A percentile compares a stretch with the other conserved stretches of the same genome.
Conservation (phyloP, 2,797 vertebrate genomes). For the Gephyroberyx darwinii region DNA sequence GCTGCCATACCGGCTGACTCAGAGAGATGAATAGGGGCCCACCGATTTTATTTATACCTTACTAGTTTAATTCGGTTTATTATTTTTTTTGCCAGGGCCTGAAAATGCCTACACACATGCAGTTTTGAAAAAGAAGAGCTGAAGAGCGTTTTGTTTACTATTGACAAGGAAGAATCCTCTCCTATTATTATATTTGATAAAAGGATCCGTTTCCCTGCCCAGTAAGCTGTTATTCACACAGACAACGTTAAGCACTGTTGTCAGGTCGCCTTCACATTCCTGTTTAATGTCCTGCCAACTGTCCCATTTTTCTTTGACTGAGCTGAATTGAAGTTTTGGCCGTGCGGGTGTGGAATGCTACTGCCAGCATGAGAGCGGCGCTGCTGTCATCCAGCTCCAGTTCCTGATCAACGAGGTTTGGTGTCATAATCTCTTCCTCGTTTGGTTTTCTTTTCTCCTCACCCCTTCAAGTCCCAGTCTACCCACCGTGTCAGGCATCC, state of each 20-base stretch:
- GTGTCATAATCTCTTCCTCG: slow-evolving; percentile 28
- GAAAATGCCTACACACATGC: neutral
- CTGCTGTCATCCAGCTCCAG: slow-evolving; percentile 97
- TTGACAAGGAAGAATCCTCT: neutral
- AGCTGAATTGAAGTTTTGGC: slow-evolving; percentile 86
- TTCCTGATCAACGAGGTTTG: slow-evolving; percentile 99
- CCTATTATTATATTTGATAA: neutral
- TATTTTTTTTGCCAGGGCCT: slow-evolving; percentile 17
- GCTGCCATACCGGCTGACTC: slow-evolving; percentile 52
- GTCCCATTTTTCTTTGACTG: slow-evolving; percentile 82
- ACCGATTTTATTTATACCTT: slow-evolving; percentile 70
- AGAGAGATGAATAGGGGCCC: slow-evolving; percentile 60
- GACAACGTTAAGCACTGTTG: neutral
- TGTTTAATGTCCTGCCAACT: neutral
- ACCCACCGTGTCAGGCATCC: slow-evolving; percentile 8
- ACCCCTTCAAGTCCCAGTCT: slow-evolving; percentile 5
- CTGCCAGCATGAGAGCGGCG: slow-evolving; percentile 95
- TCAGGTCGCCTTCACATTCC: slow-evolving; percentile 6
- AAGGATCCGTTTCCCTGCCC: neutral
- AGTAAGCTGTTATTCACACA: neutral
- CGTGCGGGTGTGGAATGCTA: slow-evolving; percentile 96
- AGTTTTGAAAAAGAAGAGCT: neutral
- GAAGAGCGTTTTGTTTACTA: neutral
- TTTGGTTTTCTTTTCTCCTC: slow-evolving; percentile 28
- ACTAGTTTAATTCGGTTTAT: slow-evolving; percentile 45